Evolutionary conservation across 2,888 invertebrate species (phyloP).

Genomic region (Euphydryas editha): DNA sequence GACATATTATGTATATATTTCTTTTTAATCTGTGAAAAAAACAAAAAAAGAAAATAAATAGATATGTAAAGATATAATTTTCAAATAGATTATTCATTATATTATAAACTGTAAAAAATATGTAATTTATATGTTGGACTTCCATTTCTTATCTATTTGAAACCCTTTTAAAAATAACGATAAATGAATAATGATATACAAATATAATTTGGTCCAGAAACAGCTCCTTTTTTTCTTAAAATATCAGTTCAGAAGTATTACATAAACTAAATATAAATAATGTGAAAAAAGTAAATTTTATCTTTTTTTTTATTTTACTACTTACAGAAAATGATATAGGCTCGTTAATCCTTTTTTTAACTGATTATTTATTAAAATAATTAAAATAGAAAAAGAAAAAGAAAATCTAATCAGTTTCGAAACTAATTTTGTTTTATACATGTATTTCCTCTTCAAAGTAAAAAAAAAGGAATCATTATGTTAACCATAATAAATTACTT

Average conservation of each 20-base stretch:
- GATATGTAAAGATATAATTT: too few relatives aligned
- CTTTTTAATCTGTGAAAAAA: background rate
- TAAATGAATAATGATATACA: background rate
- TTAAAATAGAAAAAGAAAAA: too few relatives aligned
- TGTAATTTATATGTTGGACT: too few relatives aligned
- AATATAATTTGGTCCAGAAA: conserved; percentile 11
- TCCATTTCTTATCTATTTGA: background rate
- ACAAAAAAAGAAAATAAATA: background rate
- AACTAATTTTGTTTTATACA: too few relatives aligned
- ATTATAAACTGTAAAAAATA: too few relatives aligned
- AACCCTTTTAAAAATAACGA: conserved; percentile 1
- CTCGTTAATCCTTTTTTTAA: background rate
- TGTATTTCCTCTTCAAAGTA: background rate
- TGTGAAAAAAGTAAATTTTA: background rate
- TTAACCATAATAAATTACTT: too few relatives aligned
- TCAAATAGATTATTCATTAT: too few relatives aligned
- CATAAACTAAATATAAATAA: background rate
- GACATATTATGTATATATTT: background rate
- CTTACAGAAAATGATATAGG: background rate
- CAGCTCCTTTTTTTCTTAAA: background rate
- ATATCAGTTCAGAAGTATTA: background rate
- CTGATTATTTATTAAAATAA: too few relatives aligned
- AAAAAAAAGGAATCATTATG: too few relatives aligned
- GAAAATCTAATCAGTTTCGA: too few relatives aligned
- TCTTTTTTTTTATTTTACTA: background rate